Base-by-base conservation (phyloP, 2,888 invertebrate species). In the Morpho helenor region DNA sequence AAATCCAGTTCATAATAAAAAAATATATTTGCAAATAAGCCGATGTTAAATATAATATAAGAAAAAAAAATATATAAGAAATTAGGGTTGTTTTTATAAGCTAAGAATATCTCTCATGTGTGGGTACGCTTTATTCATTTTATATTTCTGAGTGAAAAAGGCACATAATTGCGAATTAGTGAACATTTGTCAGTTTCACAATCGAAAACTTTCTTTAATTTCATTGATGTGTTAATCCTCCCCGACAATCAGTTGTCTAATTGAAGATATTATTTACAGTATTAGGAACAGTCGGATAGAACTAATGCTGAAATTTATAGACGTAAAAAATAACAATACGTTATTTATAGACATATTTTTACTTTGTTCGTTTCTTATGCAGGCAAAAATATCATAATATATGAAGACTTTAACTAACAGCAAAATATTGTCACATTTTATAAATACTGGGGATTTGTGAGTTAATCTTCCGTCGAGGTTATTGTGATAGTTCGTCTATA, bases 201-300 rank as follows among this genome's bases (percentile, higher is more conserved):
- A 47, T 57, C 48, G 47, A 39, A 53, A 50, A 57, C 45, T 54
- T 59, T 62, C 53, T 59, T 51, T 51, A 54, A 54, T 57, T 57
- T 53, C 47, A 41, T 51, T 23, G 44, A 46, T 10, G 23, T 45
- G 51, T 58, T 53, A 61, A 54, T 57, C 60, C 62, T 44, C 54
- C 46, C 59, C 31, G 55, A 59, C 59, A 59, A 59, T 59, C 40
- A 49, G 48, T 51, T 56, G 39, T 56, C 45, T 62, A 56, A 59
- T 59, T 45, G 53, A 31, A 43, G 56, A 48, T 45, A 62, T 62
- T 54, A 56, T 56, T 62, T 47, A 59, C 43, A 23, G 51, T 16
- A 59, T 62, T 62, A 56, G 53, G 53, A 49, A 62, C 48, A 56
- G 16, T 45, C 45, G 10, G 49, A 46, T 22, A 23, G 9, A 40